phyloP scores from a whole-genome alignment of 2,888 invertebrate genomes.

The Sinotaia quadrata region DNA sequence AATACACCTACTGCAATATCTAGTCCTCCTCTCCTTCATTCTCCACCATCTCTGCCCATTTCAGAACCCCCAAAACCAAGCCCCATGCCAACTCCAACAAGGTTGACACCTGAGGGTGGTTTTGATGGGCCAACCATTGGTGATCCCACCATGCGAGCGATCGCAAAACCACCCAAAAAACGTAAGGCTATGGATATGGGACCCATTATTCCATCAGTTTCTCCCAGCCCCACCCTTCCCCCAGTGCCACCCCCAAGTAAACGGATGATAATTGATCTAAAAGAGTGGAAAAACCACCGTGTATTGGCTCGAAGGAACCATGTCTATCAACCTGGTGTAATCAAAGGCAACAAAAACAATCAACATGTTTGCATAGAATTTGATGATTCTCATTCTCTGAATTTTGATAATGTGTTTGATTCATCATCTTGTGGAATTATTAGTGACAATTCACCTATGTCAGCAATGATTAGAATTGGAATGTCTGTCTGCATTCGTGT shows the following conservation, averaged over 20 bases:
- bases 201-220: background rate
- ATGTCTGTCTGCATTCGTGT: conserved; percentile 82
- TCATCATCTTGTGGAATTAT: conserved; percentile 89
- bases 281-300: conserved; percentile 94
- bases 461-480: conserved; percentile 82
- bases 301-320: conserved; percentile 89
- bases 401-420: conserved; percentile 81
- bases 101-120: conserved; percentile 12
- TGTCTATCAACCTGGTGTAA: conserved; percentile 88
- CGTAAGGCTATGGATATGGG: conserved; percentile 77
- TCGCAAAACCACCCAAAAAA: conserved; percentile 90
- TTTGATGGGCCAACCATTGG: background rate
- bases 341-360: conserved; percentile 74
- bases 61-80: conserved; percentile 11
- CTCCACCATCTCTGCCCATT: conserved; percentile 29
- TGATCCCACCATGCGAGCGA: conserved; percentile 37
- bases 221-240: background rate
- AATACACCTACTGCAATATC: too few species aligned
- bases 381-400: conserved; percentile 82
- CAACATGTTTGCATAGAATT: conserved; percentile 86
- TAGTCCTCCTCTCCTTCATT: conserved; percentile 17
- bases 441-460: conserved; percentile 90
- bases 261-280: conserved; percentile 79
- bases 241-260: conserved; percentile 38
- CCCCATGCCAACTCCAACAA: conserved; percentile 3